These are phyloP conservation scores for Pegoplata infirma DNA, from an alignment of 2,888 invertebrate genomes.

Conservation along the genomic window DNA sequence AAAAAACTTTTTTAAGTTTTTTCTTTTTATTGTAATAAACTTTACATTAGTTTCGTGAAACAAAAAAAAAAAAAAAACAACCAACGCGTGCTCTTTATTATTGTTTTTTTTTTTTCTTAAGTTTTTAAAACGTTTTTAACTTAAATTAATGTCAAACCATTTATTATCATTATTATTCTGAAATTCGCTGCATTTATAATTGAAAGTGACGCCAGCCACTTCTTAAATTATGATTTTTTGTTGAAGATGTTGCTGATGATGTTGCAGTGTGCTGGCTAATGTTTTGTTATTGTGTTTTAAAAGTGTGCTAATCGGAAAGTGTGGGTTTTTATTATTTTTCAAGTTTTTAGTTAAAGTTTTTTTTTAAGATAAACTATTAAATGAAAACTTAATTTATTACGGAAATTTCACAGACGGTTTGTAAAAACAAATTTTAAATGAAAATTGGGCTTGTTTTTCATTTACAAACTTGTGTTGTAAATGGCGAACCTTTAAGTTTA, in stretches of 20 bases:
- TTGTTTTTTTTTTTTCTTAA: neutral
- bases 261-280: neutral
- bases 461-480: neutral
- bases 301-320: neutral
- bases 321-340: neutral
- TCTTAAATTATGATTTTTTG: neutral
- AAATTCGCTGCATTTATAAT: neutral
- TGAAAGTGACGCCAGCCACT: neutral
- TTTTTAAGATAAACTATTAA: neutral
- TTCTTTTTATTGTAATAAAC: neutral
- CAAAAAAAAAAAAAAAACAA: neutral
- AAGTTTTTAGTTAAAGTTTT: neutral
- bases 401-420: slow-evolving; percentile 15
- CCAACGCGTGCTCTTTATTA: neutral
- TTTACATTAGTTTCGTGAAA: neutral
- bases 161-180: neutral
- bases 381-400: slow-evolving; percentile 15
- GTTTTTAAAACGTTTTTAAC: too few relatives aligned
- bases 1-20: neutral
- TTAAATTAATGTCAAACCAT: neutral
- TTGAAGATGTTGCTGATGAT: neutral
- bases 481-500: neutral
- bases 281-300: neutral
- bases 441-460: neutral
- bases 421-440: neutral